Percentiles rank a stretch among this genome's conserved stretches.
These are phyloP conservation scores for Drepanosiphum platanoidis DNA, from an alignment of 2,888 invertebrate genomes.

Conservation along the genomic window DNA sequence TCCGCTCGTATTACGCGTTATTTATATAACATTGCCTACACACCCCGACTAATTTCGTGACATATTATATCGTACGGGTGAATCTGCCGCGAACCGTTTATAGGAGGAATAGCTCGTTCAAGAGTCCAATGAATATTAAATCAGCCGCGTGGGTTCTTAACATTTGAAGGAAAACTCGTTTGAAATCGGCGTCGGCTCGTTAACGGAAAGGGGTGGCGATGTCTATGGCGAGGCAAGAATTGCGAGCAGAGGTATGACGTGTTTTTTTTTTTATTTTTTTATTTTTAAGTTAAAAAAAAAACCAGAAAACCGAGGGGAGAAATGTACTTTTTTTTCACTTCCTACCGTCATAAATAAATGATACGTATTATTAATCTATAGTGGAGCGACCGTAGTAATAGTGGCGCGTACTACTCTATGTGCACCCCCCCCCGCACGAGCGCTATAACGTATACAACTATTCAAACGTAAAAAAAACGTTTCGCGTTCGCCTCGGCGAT, in stretches of 20 bases:
- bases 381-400: too few relatives aligned
- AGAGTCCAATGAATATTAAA: constrained; percentile 51
- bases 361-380: constrained; percentile 7
- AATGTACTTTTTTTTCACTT: too few relatives aligned
- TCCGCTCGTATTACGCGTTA: neutral
- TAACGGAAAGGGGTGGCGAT: constrained; percentile 29
- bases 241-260: constrained; percentile 7
- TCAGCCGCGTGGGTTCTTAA: constrained; percentile 16
- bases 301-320: constrained; percentile 2
- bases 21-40: neutral
- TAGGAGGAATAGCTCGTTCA: constrained; percentile 17
- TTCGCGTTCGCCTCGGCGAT: neutral
- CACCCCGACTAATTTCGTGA: neutral
- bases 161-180: neutral
- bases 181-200: constrained; percentile 43
- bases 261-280: constrained; percentile 25
- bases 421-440: too few relatives aligned
- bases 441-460: too few relatives aligned
- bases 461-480: too few relatives aligned
- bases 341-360: constrained; percentile 44
- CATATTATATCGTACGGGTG: constrained; percentile 1
- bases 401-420: too few relatives aligned
- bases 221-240: neutral
- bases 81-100: constrained; percentile 7
- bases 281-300: too few relatives aligned